These are phyloP conservation scores for Nomada ruficornis DNA, from an alignment of 2,888 invertebrate species.

Conservation along the genomic window DNA sequence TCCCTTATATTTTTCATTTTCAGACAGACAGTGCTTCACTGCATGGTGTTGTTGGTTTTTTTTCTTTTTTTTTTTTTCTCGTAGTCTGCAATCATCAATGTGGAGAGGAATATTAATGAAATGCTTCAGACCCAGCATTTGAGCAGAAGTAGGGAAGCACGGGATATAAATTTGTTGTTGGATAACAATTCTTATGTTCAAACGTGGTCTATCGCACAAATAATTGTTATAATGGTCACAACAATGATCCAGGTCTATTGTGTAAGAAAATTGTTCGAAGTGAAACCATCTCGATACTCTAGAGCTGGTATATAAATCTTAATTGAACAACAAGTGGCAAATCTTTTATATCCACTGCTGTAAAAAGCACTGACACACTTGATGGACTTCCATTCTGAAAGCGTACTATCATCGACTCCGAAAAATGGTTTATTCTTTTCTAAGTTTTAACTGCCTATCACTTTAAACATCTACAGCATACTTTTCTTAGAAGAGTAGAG, in stretches of 20 bases:
- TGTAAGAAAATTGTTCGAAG: slow-evolving; percentile 94
- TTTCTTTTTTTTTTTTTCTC: slow-evolving; percentile 73
- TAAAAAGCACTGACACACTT: background rate
- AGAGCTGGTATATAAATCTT: slow-evolving; percentile 78
- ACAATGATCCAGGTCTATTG: slow-evolving; percentile 94
- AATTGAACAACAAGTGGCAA: background rate
- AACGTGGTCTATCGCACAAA: slow-evolving; percentile 95
- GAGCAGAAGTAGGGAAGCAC: slow-evolving; percentile 91
- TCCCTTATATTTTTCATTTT: background rate
- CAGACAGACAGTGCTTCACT: too few species aligned
- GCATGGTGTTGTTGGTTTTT: background rate
- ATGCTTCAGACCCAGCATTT: slow-evolving; percentile 94
- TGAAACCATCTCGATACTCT: slow-evolving; percentile 86
- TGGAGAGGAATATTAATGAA: slow-evolving; percentile 93
- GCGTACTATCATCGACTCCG: background rate
- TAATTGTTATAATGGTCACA: slow-evolving; percentile 91
- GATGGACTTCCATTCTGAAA: background rate
- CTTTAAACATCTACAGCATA: background rate
- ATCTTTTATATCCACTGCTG: too few species aligned
- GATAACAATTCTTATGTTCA: slow-evolving; percentile 95
- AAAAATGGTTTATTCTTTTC: background rate
- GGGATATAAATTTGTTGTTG: slow-evolving; percentile 92
- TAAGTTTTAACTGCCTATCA: background rate
- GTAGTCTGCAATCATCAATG: slow-evolving; percentile 90
- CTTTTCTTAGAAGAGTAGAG: background rate